These are phyloP conservation scores for Pseudoips prasinana DNA, from an alignment of 2,888 invertebrate species.

Conservation along the genomic window DNA sequence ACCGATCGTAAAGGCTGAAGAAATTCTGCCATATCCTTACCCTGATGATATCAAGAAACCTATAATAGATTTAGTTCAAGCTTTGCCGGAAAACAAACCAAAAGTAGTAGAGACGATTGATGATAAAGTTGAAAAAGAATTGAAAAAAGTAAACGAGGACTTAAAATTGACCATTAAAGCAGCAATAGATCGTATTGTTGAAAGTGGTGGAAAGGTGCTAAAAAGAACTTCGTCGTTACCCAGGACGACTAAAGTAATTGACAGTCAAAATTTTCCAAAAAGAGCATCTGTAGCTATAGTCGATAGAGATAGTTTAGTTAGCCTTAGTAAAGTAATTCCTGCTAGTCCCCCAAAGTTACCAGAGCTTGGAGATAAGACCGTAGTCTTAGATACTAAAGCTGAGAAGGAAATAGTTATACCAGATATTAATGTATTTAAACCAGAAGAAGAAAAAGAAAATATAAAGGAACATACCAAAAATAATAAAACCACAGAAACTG, in stretches of 20 bases:
- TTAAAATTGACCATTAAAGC: conserved; percentile 63
- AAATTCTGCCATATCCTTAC: conserved; percentile 56
- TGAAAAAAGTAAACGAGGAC: conserved; percentile 64
- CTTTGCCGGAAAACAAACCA: conserved; percentile 12
- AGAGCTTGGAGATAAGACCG: conserved; percentile 7
- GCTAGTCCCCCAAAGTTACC: conserved; percentile 7
- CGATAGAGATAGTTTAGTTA: conserved; percentile 12
- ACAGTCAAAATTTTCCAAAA: conserved; percentile 7
- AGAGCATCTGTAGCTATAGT: conserved; percentile 4
- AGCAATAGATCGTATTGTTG: conserved; percentile 62
- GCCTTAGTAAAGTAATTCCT: conserved; percentile 3
- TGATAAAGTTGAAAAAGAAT: conserved; percentile 52
- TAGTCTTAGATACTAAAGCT: conserved; percentile 14
- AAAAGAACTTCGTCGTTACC: conserved; percentile 29
- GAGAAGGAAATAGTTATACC: conserved; percentile 4
- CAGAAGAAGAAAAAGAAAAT: conserved; percentile 19
- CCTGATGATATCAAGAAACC: conserved; percentile 46
- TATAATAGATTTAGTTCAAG: conserved; percentile 29
- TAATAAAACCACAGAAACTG: conserved; percentile 18
- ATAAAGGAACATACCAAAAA: conserved; percentile 2
- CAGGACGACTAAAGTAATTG: conserved; percentile 20
- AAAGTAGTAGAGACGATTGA: conserved; percentile 24
- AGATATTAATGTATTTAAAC: conserved; percentile 5
- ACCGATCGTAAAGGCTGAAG: conserved; percentile 58
- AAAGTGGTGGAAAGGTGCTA: conserved; percentile 37